Evolutionary conservation across 2,113 vertebrate species (phyloP).

Genomic region (Rhinolophus sinicus): DNA sequence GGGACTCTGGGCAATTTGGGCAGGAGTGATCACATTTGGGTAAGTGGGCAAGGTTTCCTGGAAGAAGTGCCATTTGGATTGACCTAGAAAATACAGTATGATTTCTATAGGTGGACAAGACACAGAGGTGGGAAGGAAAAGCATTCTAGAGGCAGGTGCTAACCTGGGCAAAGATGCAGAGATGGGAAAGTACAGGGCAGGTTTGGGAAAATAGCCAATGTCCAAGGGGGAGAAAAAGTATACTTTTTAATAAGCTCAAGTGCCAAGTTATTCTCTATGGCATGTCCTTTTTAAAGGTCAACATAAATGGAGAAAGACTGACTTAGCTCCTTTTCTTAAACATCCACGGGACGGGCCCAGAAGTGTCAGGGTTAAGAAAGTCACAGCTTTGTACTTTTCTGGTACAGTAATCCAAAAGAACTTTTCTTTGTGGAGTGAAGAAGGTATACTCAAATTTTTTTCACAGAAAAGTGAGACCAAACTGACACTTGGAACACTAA

Average conservation of each 20-base stretch:
- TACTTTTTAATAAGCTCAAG: constrained; percentile 31
- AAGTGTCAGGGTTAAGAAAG: neutral
- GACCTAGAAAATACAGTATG: neutral
- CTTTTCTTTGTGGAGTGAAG: constrained; percentile 19
- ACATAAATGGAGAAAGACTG: neutral
- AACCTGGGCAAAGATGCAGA: neutral
- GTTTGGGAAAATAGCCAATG: neutral
- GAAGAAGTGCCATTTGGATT: neutral
- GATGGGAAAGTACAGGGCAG: neutral
- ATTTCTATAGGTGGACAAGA: neutral
- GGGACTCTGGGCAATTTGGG: neutral
- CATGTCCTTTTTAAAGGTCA: constrained; percentile 35
- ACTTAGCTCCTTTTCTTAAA: neutral
- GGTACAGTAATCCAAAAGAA: neutral
- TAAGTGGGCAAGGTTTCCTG: neutral
- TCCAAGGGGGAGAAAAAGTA: neutral
- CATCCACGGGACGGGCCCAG: neutral
- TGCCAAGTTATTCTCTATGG: neutral
- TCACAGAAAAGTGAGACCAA: constrained; percentile 3
- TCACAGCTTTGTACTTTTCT: neutral
- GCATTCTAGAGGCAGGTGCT: neutral
- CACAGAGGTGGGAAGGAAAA: neutral
- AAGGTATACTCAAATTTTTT: constrained; percentile 44
- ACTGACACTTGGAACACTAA: neutral
- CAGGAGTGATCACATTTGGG: neutral